A percentile compares a stretch with the other conserved stretches of the same genome.
Evolutionary conservation across 1,140 invertebrate genomes (phyloP).

Genomic region (Ptiloglossa arizonensis): DNA sequence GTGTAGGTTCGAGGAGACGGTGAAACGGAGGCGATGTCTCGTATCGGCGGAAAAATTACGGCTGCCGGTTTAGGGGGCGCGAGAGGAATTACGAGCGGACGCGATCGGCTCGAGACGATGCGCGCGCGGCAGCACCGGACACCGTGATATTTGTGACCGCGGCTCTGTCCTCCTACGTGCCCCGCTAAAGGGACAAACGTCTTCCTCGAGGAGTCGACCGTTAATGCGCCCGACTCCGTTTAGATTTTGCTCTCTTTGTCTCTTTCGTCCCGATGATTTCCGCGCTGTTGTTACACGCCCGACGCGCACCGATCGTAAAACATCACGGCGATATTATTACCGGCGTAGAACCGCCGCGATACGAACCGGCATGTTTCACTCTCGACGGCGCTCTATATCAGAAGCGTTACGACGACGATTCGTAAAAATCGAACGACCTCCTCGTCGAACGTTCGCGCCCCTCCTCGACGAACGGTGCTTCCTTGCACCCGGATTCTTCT

Average conservation of each 20-base stretch:
- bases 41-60: constrained; percentile 43
- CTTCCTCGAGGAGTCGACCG: constrained; percentile 43
- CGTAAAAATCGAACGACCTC: constrained; percentile 3
- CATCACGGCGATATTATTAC: constrained; percentile 8
- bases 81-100: constrained; percentile 49
- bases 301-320: background rate
- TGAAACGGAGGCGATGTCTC: background rate
- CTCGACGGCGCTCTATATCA: background rate
- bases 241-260: constrained; percentile 1
- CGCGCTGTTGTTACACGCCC: background rate
- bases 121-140: constrained; percentile 54
- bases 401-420: background rate
- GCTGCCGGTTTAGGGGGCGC: constrained; percentile 32
- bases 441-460: background rate
- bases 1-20: no score
- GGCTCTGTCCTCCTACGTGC: constrained; percentile 65
- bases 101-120: constrained; percentile 43
- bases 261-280: background rate
- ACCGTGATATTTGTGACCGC: constrained; percentile 56
- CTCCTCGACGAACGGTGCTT: background rate
- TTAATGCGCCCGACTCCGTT: constrained; percentile 11
- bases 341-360: background rate
- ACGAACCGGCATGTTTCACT: background rate
- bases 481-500: no score
- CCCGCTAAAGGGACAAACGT: constrained; percentile 51